These are phyloP conservation scores for Contarinia nasturtii DNA, from an alignment of 1,140 invertebrate genomes.

Conservation along the genomic window DNA sequence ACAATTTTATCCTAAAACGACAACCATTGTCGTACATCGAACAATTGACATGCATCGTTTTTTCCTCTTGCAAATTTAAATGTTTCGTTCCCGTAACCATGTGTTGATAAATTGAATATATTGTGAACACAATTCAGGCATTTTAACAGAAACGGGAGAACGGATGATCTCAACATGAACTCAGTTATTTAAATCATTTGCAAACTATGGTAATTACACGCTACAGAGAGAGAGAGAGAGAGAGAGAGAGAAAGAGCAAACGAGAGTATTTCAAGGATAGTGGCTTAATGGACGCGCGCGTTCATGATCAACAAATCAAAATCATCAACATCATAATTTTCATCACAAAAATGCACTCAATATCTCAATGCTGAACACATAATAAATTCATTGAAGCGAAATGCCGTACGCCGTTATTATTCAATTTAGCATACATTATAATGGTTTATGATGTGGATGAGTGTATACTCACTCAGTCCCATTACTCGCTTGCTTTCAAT, in stretches of 20 bases:
- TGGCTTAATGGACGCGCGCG: neutral
- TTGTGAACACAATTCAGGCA: too few species aligned
- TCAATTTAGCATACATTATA: constrained; percentile 16
- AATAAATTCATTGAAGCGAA: constrained; percentile 22
- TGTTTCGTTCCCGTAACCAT: neutral
- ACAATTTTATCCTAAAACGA: too few species aligned
- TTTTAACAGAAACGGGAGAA: too few species aligned
- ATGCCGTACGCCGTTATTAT: constrained; percentile 23
- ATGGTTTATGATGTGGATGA: too few species aligned
- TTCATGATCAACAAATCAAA: neutral
- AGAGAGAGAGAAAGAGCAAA: constrained; percentile 1
- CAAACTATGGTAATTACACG: too few species aligned
- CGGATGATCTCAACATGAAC: too few species aligned
- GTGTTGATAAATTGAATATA: too few species aligned
- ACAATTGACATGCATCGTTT: constrained; percentile 4
- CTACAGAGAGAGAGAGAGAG: neutral
- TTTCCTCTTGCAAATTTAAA: too few species aligned
- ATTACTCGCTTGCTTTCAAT: too few species aligned
- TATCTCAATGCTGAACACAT: neutral
- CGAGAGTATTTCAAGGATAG: neutral
- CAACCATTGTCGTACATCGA: too few species aligned
- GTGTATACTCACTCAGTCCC: too few species aligned
- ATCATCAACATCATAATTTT: neutral
- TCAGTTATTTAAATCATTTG: constrained; percentile 1
- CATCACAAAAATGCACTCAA: too few species aligned